Conservation (phyloP, 2,797 vertebrate genomes). For the Gymnoscopelus microlampas region DNA sequence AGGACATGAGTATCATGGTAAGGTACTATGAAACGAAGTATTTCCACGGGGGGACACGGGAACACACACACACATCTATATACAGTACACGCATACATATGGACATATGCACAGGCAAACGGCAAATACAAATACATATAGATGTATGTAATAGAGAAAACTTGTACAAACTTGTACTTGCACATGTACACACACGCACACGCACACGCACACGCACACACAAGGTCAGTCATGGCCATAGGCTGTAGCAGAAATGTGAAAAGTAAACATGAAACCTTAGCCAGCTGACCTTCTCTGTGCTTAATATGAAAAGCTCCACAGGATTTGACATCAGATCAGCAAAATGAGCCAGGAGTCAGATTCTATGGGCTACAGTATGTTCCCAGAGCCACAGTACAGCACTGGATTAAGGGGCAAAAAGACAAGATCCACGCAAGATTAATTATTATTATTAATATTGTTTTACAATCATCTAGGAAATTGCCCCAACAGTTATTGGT, state of each 20-base stretch:
- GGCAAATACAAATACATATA: constrained; percentile 7
- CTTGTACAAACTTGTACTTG: too few species aligned
- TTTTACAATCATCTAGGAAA: too few species aligned
- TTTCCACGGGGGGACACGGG: constrained; percentile 53
- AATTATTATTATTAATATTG: too few species aligned
- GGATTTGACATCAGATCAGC: constrained; percentile 56
- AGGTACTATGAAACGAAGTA: constrained; percentile 60
- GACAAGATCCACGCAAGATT: constrained; percentile 7
- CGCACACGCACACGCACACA: constrained; percentile 28
- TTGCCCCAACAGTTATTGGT: too few species aligned
- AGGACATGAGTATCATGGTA: constrained; percentile 57
- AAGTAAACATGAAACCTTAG: constrained; percentile 60
- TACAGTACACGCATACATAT: constrained; percentile 29
- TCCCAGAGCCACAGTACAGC: constrained; percentile 19
- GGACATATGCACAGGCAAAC: constrained; percentile 27
- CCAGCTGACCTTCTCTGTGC: constrained; percentile 35
- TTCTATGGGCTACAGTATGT: constrained; percentile 13
- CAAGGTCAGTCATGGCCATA: constrained; percentile 52
- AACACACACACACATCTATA: constrained; percentile 12
- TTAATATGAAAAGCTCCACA: constrained; percentile 46
- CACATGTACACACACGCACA: constrained; percentile 39
- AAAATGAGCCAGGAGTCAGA: constrained; percentile 25
- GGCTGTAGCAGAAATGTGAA: constrained; percentile 56
- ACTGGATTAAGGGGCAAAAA: constrained; percentile 7
- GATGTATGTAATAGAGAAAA: too few species aligned